Conservation (phyloP, 2,797 vertebrate genomes). For the Tamandua tetradactyla region DNA sequence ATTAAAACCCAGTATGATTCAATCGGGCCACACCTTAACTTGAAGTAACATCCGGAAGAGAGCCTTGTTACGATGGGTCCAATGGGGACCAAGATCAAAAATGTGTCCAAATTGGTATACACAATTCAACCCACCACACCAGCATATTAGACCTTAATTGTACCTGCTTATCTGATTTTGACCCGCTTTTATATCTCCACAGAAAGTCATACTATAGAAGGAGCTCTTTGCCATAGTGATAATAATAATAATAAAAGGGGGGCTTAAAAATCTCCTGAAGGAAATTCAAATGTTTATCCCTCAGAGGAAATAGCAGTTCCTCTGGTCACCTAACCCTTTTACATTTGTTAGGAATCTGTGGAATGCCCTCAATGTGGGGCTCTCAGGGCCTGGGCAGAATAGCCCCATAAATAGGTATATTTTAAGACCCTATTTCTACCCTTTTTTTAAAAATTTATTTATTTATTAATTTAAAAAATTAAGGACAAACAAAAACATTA, state of each 20-base stretch:
- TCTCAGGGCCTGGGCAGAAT: no score
- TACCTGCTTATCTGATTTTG: background rate
- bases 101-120: no score
- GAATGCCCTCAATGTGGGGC: background rate
- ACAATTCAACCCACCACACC: no score
- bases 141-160: background rate
- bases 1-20: no score
- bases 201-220: background rate
- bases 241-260: background rate
- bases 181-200: background rate
- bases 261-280: background rate
- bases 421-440: background rate
- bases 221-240: background rate
- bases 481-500: no score
- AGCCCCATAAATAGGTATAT: no score
- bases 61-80: no score
- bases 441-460: no score
- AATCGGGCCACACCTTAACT: no score
- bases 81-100: no score
- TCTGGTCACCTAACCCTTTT: background rate
- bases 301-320: background rate
- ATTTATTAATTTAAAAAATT: no score
- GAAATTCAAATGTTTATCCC: background rate
- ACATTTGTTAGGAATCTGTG: background rate
- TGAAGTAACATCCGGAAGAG: no score